These are phyloP conservation scores for Tipula unca DNA, from an alignment of 2,888 invertebrate genomes.

Conservation along the genomic window DNA sequence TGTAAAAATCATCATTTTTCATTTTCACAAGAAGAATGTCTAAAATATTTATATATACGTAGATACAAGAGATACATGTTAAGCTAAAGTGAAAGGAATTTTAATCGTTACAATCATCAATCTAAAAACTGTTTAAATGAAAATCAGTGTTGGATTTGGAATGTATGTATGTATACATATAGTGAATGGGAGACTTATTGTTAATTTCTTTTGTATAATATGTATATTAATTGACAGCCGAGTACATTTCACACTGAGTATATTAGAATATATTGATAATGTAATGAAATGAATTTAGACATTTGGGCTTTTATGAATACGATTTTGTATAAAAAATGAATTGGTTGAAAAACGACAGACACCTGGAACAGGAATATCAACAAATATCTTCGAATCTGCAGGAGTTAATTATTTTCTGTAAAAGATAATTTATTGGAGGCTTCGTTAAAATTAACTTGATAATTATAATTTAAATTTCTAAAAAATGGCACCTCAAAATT, in stretches of 20 bases:
- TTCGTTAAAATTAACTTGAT: too few relatives aligned
- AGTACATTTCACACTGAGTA: background rate
- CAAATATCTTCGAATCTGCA: too few relatives aligned
- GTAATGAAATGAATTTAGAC: too few relatives aligned
- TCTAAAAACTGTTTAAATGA: background rate
- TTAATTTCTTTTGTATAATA: background rate
- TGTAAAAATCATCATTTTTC: background rate
- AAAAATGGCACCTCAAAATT: too few relatives aligned
- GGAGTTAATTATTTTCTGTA: too few relatives aligned
- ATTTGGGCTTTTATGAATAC: too few relatives aligned
- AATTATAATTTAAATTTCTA: too few relatives aligned
- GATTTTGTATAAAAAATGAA: too few relatives aligned
- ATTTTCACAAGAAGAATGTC: background rate
- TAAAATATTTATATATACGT: background rate
- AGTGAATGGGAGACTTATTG: background rate
- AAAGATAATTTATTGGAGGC: too few relatives aligned
- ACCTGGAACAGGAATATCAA: too few relatives aligned
- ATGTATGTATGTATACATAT: background rate
- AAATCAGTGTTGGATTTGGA: background rate
- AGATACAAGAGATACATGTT: background rate
- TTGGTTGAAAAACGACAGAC: too few relatives aligned
- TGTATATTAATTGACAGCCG: background rate
- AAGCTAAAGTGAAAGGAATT: constrained; percentile 14
- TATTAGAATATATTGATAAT: background rate
- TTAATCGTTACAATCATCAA: constrained; percentile 8